A percentile compares a stretch with the other conserved stretches of the same genome.
Evolutionary conservation across 2,113 vertebrate species (phyloP).

Genomic region (Macquaria australasica): DNA sequence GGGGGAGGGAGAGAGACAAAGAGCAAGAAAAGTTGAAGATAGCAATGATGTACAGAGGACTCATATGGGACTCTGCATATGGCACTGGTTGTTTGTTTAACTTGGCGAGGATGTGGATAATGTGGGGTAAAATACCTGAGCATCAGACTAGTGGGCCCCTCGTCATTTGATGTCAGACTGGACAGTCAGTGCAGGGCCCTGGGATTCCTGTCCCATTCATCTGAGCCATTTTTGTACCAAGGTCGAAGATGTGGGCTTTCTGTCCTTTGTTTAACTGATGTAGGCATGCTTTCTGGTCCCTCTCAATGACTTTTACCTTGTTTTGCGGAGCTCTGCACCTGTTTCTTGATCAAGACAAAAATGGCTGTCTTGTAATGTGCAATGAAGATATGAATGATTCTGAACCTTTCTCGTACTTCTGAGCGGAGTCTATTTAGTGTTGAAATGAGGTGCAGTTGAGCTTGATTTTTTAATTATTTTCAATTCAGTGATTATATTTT

Average conservation of each 20-base stretch:
- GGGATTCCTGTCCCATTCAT: conserved; percentile 84
- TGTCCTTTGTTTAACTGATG: conserved; percentile 7
- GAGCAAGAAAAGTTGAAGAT: conserved; percentile 30
- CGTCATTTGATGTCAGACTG: conserved; percentile 57
- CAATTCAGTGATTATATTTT: not conserved
- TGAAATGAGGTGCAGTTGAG: conserved; percentile 12
- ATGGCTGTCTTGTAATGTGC: conserved; percentile 12
- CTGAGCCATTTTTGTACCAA: conserved; percentile 82
- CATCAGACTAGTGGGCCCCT: conserved; percentile 55
- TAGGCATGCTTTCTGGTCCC: conserved; percentile 20
- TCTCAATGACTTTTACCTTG: conserved; percentile 6
- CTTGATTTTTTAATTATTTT: not conserved
- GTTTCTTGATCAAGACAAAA: conserved; percentile 2
- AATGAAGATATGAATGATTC: conserved; percentile 22
- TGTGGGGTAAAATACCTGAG: conserved; percentile 79
- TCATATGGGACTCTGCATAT: conserved; percentile 38
- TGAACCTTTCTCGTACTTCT: not conserved
- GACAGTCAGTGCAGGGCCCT: conserved; percentile 78
- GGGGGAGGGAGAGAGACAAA: not conserved
- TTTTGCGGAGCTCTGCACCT: conserved; percentile 27
- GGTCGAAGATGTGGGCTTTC: conserved; percentile 59
- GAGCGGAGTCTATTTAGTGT: conserved; percentile 2
- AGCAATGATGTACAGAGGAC: conserved; percentile 45
- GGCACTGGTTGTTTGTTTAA: conserved; percentile 78
- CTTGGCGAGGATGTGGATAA: conserved; percentile 69